Evolutionary conservation across 2,888 invertebrate genomes (phyloP).

Genomic region (Drosophila subsilvestris): DNA sequence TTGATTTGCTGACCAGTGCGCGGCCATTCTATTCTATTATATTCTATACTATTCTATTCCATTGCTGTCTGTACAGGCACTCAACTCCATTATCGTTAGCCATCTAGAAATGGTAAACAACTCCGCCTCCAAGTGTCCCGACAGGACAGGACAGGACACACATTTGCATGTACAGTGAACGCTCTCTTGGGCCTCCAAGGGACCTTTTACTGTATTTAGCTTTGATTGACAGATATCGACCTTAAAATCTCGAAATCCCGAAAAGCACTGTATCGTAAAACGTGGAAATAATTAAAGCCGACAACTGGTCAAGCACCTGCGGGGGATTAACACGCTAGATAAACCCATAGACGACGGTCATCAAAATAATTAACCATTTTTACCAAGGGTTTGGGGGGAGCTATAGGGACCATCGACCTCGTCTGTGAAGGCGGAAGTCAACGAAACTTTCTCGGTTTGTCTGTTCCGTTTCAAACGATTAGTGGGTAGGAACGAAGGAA

Average conservation of each 20-base stretch:
- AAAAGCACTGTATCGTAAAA: neutral
- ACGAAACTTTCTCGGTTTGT: conserved; percentile 34
- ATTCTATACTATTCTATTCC: no score
- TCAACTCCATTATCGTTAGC: neutral
- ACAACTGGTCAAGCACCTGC: conserved; percentile 6
- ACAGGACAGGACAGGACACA: neutral
- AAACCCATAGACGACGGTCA: conserved; percentile 9
- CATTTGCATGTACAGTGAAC: neutral
- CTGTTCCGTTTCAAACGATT: conserved; percentile 17
- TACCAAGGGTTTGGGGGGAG: neutral
- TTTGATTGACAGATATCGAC: neutral
- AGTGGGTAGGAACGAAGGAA: conserved; percentile 1
- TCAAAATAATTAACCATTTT: conserved; percentile 5
- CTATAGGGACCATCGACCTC: conserved; percentile 38
- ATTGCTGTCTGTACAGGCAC: neutral
- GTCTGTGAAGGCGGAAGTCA: conserved; percentile 33
- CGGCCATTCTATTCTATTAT: neutral
- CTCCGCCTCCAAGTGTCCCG: neutral
- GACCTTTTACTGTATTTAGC: neutral
- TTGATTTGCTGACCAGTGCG: neutral
- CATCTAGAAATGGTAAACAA: neutral
- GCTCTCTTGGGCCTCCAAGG: neutral
- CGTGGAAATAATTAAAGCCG: conserved; percentile 26
- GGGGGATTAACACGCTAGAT: conserved; percentile 23
- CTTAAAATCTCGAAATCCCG: neutral